Base-by-base conservation (phyloP, 2,888 invertebrate genomes). In the Ophion ellenae region DNA sequence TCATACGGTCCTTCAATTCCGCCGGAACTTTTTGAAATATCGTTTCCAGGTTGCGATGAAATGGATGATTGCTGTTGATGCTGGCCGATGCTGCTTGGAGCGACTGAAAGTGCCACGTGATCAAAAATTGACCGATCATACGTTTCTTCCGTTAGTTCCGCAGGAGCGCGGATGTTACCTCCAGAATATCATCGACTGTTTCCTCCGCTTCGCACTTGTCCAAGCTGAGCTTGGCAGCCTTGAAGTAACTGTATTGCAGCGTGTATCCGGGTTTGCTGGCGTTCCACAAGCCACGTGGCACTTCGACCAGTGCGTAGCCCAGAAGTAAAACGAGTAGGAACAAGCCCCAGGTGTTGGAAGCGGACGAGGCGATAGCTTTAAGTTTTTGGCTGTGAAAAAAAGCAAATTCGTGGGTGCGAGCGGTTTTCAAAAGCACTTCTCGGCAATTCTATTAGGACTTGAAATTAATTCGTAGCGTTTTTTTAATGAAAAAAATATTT, bases 281-380 rank as follows among this genome's bases (percentile, higher is more conserved):
- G 92, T 98, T 97, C 99, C 99, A 99, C 63, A 99, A 94, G 88
- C 97, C 97, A 83, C 99, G 96, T 0, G 98, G 98, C 3, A 99
- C 98, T 95, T 99, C 99, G 0, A 99, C 99, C 81, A 99, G 95
- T 0, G 99, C 99, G 94, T 99, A 99, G 45, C 98, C 98, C 28
- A 99, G 95, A 87, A 99, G 95, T 32, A 99, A 95, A 70, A 99
- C 98, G 71, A 99, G 95, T 47, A 99, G 95, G 93, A 99, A 99
- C 77, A 99, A 95, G 82, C 99, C 99, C 99, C 99, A 99, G 0
- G 99, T 99, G 93, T 99, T 99, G 92, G 99, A 99, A 3, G 99
- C 99, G 20, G 99, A 98, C 4, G 99, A 98, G 36, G 99, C 98
- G 89, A 99, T 99, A 0, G 99, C 98, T 95, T 99, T 99, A 57